Evolutionary conservation across 2,888 invertebrate species (phyloP).

Genomic region (Hydriomena furcata): DNA sequence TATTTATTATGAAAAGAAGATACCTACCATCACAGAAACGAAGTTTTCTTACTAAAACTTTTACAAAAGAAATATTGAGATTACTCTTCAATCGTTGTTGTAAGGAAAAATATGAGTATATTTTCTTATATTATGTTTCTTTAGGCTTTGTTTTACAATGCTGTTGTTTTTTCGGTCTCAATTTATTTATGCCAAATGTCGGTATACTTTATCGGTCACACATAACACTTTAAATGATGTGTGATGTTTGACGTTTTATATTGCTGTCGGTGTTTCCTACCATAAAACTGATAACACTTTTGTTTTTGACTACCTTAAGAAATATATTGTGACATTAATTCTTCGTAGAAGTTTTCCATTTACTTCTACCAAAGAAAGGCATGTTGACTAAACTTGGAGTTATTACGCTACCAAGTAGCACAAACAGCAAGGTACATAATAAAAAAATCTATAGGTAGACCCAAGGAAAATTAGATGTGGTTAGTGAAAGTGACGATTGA

Average conservation of each 20-base stretch:
- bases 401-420: background rate
- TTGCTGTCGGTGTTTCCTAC: conserved; percentile 7
- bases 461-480: conserved; percentile 39
- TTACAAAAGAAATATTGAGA: no score
- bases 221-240: conserved; percentile 30
- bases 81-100: no score
- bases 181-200: conserved; percentile 5
- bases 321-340: no score
- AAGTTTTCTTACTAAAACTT: no score
- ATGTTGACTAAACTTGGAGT: background rate
- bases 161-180: conserved; percentile 9
- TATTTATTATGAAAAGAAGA: no score
- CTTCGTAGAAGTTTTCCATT: no score
- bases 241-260: conserved; percentile 26
- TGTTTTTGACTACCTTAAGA: background rate
- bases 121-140: no score
- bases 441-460: no score
- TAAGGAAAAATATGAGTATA: no score
- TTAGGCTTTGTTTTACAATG: background rate
- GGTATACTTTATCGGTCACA: conserved; percentile 33
- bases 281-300: conserved; percentile 16
- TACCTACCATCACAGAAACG: no score
- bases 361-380: no score
- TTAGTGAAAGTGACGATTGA: conserved; percentile 40
- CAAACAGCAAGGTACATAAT: background rate